Evolutionary conservation across 2,113 vertebrate species (phyloP).

Genomic region (Mustelus asterias): DNA sequence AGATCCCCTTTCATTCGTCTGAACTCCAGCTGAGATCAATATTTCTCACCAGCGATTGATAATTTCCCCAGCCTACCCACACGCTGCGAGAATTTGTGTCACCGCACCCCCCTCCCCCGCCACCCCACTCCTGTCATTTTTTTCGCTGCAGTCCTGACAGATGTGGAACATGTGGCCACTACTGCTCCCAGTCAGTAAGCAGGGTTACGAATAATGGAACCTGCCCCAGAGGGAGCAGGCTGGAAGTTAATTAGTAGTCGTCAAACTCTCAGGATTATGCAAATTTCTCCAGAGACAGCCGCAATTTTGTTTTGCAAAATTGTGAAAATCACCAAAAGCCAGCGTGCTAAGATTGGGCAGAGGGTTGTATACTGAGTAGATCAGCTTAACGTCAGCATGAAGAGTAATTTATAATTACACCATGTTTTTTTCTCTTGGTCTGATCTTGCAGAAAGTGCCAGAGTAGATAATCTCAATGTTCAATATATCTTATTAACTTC

Average conservation of each 20-base stretch:
- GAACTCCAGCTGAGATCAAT: neutral
- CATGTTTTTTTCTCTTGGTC: neutral
- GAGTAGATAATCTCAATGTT: neutral
- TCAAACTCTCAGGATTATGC: neutral
- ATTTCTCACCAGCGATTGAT: neutral
- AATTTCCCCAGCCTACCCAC: neutral
- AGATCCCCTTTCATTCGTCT: too few species aligned
- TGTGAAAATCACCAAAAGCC: conserved; percentile 3
- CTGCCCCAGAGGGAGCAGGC: neutral
- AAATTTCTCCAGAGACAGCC: neutral
- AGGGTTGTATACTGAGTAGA: too few species aligned
- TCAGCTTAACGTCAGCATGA: neutral
- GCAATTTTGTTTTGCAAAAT: neutral
- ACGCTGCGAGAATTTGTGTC: neutral
- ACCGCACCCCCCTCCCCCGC: too few species aligned
- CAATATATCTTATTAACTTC: neutral
- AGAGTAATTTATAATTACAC: neutral
- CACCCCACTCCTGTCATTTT: too few species aligned
- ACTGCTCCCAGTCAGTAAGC: neutral
- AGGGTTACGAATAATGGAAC: neutral
- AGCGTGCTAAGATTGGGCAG: neutral
- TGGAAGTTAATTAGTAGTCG: conserved; percentile 16
- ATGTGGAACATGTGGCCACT: neutral
- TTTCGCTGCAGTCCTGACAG: neutral
- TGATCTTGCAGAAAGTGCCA: neutral